Conservation (phyloP, 2,797 vertebrate genomes). For the Characodon lateralis region DNA sequence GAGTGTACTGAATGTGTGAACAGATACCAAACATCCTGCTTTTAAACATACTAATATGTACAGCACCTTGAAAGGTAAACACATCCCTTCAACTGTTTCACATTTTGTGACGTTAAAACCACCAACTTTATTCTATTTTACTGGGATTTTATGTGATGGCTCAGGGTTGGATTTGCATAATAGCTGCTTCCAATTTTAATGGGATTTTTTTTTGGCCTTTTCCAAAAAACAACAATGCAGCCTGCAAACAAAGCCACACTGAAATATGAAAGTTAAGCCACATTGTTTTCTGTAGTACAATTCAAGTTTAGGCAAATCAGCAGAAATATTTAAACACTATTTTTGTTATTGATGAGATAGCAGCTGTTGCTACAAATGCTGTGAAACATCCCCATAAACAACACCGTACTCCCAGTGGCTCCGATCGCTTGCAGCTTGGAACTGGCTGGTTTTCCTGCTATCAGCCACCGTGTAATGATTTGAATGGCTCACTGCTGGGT, state of each 20-base stretch:
- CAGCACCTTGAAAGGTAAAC: neutral
- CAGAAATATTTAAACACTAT: slow-evolving; percentile 8
- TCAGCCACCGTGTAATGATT: slow-evolving; percentile 25
- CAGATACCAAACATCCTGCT: neutral
- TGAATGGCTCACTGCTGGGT: slow-evolving; percentile 32
- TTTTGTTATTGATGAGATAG: neutral
- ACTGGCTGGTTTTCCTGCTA: slow-evolving; percentile 30
- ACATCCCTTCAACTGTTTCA: neutral
- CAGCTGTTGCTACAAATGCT: slow-evolving; percentile 8
- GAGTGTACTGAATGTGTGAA: slow-evolving; percentile 33
- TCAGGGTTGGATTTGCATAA: slow-evolving; percentile 14
- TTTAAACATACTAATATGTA: neutral
- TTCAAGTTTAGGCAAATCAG: neutral
- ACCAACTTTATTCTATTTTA: neutral
- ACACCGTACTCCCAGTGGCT: slow-evolving; percentile 36
- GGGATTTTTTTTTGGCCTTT: slow-evolving; percentile 23
- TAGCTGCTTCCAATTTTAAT: slow-evolving; percentile 15
- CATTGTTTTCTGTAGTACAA: neutral
- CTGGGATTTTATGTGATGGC: neutral
- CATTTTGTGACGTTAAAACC: neutral
- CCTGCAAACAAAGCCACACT: slow-evolving; percentile 10
- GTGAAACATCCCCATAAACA: slow-evolving; percentile 49
- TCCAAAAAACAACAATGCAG: slow-evolving; percentile 6
- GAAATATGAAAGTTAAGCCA: neutral
- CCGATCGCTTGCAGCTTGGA: slow-evolving; percentile 24